Evolutionary conservation across 2,113 vertebrate species (phyloP).

Genomic region (Pardalotus punctatus): DNA sequence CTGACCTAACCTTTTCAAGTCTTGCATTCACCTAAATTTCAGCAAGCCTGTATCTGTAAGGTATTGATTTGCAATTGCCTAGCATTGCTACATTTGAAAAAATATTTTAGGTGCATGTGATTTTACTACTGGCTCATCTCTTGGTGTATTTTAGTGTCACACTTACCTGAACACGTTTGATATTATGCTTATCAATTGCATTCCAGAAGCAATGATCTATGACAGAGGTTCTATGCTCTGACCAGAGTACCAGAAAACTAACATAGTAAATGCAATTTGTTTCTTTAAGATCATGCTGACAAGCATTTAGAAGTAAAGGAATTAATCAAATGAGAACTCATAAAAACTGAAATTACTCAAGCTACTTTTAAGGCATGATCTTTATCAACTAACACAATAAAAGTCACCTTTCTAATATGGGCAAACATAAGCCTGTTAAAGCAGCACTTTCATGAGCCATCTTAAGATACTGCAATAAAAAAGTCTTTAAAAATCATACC

Average conservation of each 20-base stretch:
- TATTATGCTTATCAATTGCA: not conserved
- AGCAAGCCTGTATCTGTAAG: not conserved
- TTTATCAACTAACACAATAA: not conserved
- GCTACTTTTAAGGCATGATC: not conserved
- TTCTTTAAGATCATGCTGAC: not conserved
- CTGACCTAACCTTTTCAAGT: not conserved
- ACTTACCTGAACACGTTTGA: not conserved
- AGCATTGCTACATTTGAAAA: not conserved
- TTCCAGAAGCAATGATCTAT: not conserved
- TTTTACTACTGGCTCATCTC: not conserved
- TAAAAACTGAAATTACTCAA: not conserved
- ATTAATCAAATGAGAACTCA: not conserved
- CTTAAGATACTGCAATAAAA: not conserved
- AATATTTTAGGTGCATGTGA: not conserved
- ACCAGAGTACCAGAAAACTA: not conserved
- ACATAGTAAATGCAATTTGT: not conserved
- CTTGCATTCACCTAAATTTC: not conserved
- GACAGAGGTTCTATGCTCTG: not conserved
- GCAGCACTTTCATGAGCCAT: not conserved
- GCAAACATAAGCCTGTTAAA: not conserved
- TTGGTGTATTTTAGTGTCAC: not conserved
- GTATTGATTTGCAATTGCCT: not conserved
- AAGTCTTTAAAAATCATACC: constrained; percentile 71
- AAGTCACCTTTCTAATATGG: not conserved
- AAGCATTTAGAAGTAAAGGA: not conserved